Percentiles rank a stretch among this genome's conserved stretches.
Evolutionary conservation across 2,888 invertebrate genomes (phyloP).

Genomic region (Cheilosia grossa): DNA sequence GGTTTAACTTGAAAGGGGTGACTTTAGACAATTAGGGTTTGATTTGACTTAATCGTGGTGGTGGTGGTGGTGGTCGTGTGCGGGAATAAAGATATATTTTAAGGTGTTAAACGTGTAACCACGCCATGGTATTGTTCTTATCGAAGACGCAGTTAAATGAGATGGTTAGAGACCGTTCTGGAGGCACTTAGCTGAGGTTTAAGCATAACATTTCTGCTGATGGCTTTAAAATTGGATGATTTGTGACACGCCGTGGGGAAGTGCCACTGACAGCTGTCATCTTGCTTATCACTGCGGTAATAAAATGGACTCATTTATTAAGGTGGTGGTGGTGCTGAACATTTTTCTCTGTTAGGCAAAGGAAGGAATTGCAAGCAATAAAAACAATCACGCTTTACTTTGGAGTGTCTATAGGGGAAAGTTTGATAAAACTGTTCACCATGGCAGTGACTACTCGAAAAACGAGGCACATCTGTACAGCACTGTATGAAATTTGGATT

Average conservation of each 20-base stretch:
- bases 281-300: slow-evolving; percentile 43
- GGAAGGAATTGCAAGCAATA: too few species aligned
- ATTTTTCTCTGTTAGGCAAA: too few species aligned
- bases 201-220: slow-evolving; percentile 47
- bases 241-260: slow-evolving; percentile 35
- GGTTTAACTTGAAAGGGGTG: slow-evolving; percentile 49
- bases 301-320: slow-evolving; percentile 27
- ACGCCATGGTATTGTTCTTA: slow-evolving; percentile 35
- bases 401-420: too few species aligned
- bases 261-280: slow-evolving; percentile 65
- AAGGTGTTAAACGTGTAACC: slow-evolving; percentile 69
- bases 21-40: slow-evolving; percentile 59
- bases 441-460: too few species aligned
- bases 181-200: slow-evolving; percentile 50
- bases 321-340: neutral
- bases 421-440: too few species aligned
- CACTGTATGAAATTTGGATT: too few species aligned
- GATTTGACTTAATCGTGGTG: slow-evolving; percentile 54
- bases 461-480: too few species aligned
- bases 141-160: slow-evolving; percentile 61
- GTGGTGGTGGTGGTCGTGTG: slow-evolving; percentile 57
- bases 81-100: slow-evolving; percentile 3
- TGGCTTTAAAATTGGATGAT: slow-evolving; percentile 45
- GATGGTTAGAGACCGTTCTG: slow-evolving; percentile 51
- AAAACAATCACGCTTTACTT: too few species aligned